A percentile compares a stretch with the other conserved stretches of the same genome.
These are phyloP conservation scores for Sceloporus tristichus DNA, from an alignment of 2,113 vertebrate genomes.

Conservation along the genomic window DNA sequence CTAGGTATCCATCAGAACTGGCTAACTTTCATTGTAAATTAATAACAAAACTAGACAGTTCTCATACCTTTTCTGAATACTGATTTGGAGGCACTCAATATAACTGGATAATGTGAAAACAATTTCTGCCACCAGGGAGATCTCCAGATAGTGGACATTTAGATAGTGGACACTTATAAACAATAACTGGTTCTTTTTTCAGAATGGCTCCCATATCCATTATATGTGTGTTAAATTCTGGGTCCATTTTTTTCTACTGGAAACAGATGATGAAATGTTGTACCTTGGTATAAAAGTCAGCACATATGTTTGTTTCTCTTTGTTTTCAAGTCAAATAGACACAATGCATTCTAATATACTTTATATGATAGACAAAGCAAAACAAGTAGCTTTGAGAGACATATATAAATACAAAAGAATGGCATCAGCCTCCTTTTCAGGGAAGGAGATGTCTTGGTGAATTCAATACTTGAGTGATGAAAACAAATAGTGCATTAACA, in stretches of 20 bases:
- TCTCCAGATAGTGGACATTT: constrained; percentile 18
- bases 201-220: not conserved
- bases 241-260: not conserved
- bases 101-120: constrained; percentile 16
- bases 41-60: constrained; percentile 2
- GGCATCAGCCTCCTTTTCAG: not conserved
- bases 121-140: constrained; percentile 15
- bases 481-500: constrained; percentile 25
- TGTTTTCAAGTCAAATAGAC: not conserved
- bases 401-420: not conserved
- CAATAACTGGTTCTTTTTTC: not conserved
- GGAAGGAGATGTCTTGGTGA: constrained; percentile 2
- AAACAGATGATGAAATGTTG: constrained; percentile 3
- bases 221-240: not conserved
- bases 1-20: not conserved
- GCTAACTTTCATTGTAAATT: constrained; percentile 3
- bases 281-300: not conserved
- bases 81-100: constrained; percentile 27
- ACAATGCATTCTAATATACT: constrained; percentile 20
- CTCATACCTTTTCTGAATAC: not conserved
- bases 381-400: not conserved
- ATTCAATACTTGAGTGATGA: constrained; percentile 33
- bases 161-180: not conserved
- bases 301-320: not conserved
- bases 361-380: constrained; percentile 11